Conservation (phyloP, 2,113 vertebrate species). For the Neolamprologus toae region DNA sequence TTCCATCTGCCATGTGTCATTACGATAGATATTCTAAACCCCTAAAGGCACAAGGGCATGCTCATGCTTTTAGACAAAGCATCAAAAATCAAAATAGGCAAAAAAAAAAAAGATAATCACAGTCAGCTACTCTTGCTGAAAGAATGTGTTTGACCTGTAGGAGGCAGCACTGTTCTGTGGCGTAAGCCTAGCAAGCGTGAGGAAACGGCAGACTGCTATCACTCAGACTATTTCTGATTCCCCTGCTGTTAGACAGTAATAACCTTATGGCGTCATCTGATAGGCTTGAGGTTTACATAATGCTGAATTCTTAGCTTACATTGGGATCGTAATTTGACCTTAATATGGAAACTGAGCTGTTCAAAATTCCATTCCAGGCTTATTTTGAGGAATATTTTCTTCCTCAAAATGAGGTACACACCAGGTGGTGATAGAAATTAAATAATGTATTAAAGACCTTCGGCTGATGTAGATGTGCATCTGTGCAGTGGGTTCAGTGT, state of each 20-base stretch:
- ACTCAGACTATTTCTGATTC: background rate
- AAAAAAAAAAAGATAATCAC: background rate
- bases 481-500: background rate
- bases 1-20: background rate
- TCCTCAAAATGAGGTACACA: background rate
- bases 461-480: background rate
- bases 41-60: background rate
- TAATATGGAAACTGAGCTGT: background rate
- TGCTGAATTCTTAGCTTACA: background rate
- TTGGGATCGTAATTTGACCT: background rate
- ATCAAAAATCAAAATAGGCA: background rate
- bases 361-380: background rate
- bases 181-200: background rate
- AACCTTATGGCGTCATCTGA: constrained; percentile 11
- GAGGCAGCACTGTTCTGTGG: constrained; percentile 39
- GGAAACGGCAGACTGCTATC: background rate
- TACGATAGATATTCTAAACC: background rate
- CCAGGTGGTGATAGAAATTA: background rate
- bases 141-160: constrained; percentile 10
- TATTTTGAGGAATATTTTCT: background rate
- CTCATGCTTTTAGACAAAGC: background rate
- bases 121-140: background rate
- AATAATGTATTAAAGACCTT: background rate
- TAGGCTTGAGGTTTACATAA: background rate
- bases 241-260: constrained; percentile 3